Evolutionary conservation across 2,888 invertebrate species (phyloP).

Genomic region (Polyploca ridens): DNA sequence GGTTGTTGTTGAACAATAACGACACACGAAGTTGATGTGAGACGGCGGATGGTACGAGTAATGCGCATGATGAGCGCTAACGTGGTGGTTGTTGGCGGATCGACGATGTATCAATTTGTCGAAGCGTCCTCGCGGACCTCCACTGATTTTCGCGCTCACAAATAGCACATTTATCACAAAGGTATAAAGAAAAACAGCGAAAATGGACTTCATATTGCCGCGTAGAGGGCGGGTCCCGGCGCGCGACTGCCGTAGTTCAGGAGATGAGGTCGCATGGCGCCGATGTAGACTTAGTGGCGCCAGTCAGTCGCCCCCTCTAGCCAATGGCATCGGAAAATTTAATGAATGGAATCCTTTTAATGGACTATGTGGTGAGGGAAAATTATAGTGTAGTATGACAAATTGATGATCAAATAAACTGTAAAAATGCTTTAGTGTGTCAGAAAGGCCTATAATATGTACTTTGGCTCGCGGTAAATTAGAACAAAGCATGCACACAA

Average conservation of each 20-base stretch:
- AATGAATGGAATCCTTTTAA: constrained; percentile 17
- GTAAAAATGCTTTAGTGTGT: not conserved
- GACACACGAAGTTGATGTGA: constrained; percentile 65
- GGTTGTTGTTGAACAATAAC: constrained; percentile 55
- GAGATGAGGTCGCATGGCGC: constrained; percentile 61
- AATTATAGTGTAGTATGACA: constrained; percentile 4
- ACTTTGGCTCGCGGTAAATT: not conserved
- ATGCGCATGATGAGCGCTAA: constrained; percentile 63
- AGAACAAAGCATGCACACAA: not conserved
- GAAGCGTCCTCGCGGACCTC: constrained; percentile 50
- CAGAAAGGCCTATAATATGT: not conserved
- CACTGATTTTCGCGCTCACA: constrained; percentile 57
- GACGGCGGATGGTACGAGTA: constrained; percentile 74
- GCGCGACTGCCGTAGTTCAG: constrained; percentile 65
- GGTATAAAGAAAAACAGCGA: constrained; percentile 43
- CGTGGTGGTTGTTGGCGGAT: constrained; percentile 45
- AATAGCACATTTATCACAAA: constrained; percentile 37
- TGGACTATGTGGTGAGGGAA: constrained; percentile 5
- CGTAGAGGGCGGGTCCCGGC: constrained; percentile 62
- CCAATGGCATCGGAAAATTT: constrained; percentile 24
- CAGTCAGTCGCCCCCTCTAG: constrained; percentile 57
- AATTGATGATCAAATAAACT: not conserved
- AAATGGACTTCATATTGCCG: constrained; percentile 60
- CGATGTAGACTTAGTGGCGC: constrained; percentile 68
- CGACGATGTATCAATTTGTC: constrained; percentile 20